Conservation (phyloP, 1,140 invertebrate genomes). For the Campoletis sonorensis region DNA sequence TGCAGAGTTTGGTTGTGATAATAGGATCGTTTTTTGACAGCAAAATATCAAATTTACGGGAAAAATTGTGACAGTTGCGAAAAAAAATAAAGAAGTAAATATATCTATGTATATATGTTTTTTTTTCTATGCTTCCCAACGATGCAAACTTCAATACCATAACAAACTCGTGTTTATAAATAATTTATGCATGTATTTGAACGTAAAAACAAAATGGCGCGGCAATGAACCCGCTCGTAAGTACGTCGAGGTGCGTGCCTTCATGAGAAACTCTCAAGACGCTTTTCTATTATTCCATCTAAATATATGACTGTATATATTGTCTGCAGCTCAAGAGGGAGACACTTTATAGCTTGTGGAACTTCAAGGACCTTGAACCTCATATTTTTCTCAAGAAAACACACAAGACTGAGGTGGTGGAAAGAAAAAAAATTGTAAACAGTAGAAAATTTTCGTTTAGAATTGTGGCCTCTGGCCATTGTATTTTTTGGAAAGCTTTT, state of each 20-base stretch:
- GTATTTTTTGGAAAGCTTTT: too few species aligned
- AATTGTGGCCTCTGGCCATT: neutral
- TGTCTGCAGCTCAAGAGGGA: neutral
- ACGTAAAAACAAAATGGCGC: constrained; percentile 48
- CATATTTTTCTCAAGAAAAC: neutral
- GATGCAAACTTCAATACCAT: too few species aligned
- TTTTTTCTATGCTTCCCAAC: too few species aligned
- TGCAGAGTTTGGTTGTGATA: too few species aligned
- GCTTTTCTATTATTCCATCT: constrained; percentile 63
- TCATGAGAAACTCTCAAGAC: constrained; percentile 67
- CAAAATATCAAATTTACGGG: too few species aligned
- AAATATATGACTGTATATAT: neutral
- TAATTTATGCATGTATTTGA: neutral
- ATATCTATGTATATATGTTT: too few species aligned
- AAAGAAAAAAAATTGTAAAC: neutral
- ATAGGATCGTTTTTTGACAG: too few species aligned
- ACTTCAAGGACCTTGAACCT: constrained; percentile 26
- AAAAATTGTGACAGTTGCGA: too few species aligned
- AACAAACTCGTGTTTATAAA: neutral
- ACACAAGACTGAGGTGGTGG: neutral
- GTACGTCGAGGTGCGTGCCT: constrained; percentile 56
- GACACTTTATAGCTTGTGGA: neutral
- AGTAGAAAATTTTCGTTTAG: neutral
- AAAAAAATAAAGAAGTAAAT: too few species aligned
- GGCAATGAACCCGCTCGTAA: constrained; percentile 65